These are phyloP conservation scores for Melolontha melolontha DNA, from an alignment of 2,888 invertebrate genomes.

Conservation along the genomic window DNA sequence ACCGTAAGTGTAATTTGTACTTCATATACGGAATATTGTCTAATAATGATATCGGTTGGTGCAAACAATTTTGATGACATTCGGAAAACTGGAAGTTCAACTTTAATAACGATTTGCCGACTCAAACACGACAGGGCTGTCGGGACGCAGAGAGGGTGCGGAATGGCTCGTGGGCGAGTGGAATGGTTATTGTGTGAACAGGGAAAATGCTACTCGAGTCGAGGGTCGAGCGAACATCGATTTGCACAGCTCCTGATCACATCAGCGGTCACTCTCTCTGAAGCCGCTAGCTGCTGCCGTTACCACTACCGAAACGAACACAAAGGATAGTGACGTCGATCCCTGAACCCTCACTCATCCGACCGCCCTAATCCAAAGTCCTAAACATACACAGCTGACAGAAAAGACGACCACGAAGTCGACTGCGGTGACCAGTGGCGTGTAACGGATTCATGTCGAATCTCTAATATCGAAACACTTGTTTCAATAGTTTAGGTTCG, in stretches of 20 bases:
- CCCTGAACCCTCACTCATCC: slow-evolving; percentile 44
- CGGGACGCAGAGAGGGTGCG: no score
- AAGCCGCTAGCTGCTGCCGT: slow-evolving; percentile 49
- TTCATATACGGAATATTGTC: no score
- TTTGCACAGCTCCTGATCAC: slow-evolving; percentile 65
- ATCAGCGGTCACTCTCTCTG: slow-evolving; percentile 63
- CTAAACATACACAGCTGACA: slow-evolving; percentile 46
- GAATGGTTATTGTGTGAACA: slow-evolving; percentile 36
- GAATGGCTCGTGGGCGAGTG: no score
- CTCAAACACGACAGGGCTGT: no score
- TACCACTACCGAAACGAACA: slow-evolving; percentile 49
- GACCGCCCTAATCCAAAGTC: slow-evolving; percentile 46
- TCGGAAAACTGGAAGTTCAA: no score
- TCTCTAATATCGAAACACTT: slow-evolving; percentile 22
- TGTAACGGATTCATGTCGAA: slow-evolving; percentile 22
- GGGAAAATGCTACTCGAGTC: slow-evolving; percentile 46
- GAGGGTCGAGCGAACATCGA: slow-evolving; percentile 63
- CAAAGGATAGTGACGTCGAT: slow-evolving; percentile 54
- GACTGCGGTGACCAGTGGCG: slow-evolving; percentile 23
- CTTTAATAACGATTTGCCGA: no score
- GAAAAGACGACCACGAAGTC: slow-evolving; percentile 9
- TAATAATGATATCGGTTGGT: no score
- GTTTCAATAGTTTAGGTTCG: slow-evolving; percentile 1
- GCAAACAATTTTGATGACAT: no score
- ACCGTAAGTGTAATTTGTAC: no score